Percentiles rank a stretch among this genome's conserved stretches.
Evolutionary conservation across 30 jellyfish, hydroid and myxozoan species (phyloP).

Genomic region (Mastigias papua): DNA sequence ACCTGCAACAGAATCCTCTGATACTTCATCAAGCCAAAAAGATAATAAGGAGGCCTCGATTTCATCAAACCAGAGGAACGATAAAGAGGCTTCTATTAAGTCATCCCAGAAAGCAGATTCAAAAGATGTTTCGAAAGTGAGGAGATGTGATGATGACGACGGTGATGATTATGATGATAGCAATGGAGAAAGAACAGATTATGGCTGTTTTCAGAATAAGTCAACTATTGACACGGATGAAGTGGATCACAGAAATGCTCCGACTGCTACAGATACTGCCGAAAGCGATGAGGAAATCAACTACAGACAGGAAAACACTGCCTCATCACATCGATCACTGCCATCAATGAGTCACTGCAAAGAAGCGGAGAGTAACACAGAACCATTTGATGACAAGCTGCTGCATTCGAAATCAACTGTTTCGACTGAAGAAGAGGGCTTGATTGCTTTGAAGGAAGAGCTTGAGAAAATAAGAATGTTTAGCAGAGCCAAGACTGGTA

Average conservation of each 20-base stretch:
- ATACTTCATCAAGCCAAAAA: not conserved
- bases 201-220: conserved; percentile 2
- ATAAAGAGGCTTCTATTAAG: not conserved
- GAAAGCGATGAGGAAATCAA: conserved; percentile 7
- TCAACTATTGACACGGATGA: conserved; percentile 50
- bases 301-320: not conserved
- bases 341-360: not conserved
- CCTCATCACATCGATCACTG: not conserved
- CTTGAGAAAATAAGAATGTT: not conserved
- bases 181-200: not conserved
- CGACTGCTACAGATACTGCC: conserved; percentile 20
- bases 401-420: not conserved
- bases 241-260: not conserved
- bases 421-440: not conserved
- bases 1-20: not conserved
- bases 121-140: not conserved
- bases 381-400: not conserved
- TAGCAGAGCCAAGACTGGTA: not conserved
- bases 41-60: not conserved
- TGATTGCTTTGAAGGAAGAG: not conserved
- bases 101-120: not conserved
- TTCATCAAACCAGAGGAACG: not conserved
- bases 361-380: not conserved
- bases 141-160: not conserved
- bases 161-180: not conserved